Evolutionary conservation across 2,888 invertebrate genomes (phyloP), one percentile per base, ranked within the genome.

Genomic region (Epirrita christyi): DNA sequence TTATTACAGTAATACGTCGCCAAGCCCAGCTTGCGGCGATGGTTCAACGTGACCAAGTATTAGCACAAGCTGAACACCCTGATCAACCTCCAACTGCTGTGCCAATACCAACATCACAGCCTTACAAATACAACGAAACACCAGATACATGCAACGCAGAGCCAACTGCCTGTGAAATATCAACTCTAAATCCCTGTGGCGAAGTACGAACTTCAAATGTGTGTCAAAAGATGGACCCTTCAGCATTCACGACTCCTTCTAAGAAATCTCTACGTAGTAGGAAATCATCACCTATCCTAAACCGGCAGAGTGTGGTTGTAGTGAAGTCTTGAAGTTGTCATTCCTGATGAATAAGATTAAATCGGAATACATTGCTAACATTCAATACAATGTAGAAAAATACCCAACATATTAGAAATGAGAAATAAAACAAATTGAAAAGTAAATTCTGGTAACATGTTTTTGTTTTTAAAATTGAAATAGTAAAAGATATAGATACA

Each of bases 21-120:
- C 52, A 55, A 0, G 37, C n/a, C 6, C 55, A 56, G 52, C 9
- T 56, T 5, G 55, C 44, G 21, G 47, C 15, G 45, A 55, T 60
- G 52, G 41, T 28, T 36, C 44, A 46, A 3, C 48, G 55, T 40
- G 55, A 55, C 10, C 38, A 59, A 11, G 27, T 13, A n/a, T n/a
- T n/a, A n/a, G n/a, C n/a, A n/a, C 29, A 7, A 15, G 11, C 34
- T 40, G 21, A 45, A 15, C 41, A 36, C 2, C 11, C 29, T 9
- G 10, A 47, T 34, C 45, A 2, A 28, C 13, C 38, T 21, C 2
- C 40, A 36, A 14, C n/a, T 14, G n/a, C 34, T 6, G 7, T 28
- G 11, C 50, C 42, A 34, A 3, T 11, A 29, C 38, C 47, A 13
- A 32, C 6, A 32, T 7, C 32, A 6, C 8, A 32, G 32, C 3